Conservation (phyloP, 1,140 invertebrate species). For the Aphaenogaster floridana region DNA sequence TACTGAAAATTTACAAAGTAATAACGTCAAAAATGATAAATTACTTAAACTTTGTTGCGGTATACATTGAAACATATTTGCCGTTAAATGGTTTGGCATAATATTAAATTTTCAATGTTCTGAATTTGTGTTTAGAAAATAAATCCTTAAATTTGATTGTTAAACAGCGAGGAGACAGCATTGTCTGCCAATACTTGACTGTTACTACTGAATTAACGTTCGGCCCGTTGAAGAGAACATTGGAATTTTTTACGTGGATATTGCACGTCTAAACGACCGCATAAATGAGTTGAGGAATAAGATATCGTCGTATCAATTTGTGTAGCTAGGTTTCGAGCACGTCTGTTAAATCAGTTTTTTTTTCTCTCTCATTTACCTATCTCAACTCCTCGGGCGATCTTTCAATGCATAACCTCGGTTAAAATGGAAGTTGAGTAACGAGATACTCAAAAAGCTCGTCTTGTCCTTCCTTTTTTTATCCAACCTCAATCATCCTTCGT, state of each 20-base stretch:
- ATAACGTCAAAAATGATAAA: background rate
- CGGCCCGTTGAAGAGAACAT: background rate
- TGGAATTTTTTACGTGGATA: background rate
- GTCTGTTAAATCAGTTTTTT: constrained; percentile 76
- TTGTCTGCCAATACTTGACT: background rate
- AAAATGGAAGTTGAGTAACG: constrained; percentile 68
- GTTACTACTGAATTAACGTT: background rate
- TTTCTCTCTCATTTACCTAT: constrained; percentile 25
- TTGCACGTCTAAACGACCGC: constrained; percentile 9
- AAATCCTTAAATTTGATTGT: background rate
- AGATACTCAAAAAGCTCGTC: constrained; percentile 67
- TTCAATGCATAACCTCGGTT: constrained; percentile 62
- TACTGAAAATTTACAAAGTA: background rate
- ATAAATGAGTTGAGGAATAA: background rate
- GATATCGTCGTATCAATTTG: constrained; percentile 59
- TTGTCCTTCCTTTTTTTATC: constrained; percentile 45
- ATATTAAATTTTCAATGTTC: background rate
- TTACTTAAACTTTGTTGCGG: background rate
- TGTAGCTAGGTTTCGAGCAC: constrained; percentile 69
- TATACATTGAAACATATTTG: background rate
- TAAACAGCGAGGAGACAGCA: background rate
- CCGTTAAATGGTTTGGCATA: background rate
- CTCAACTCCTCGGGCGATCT: constrained; percentile 44
- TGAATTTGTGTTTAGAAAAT: background rate
- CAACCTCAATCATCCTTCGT: background rate